Conservation (phyloP, 1,140 invertebrate genomes). For the Streblospio benedicti region DNA sequence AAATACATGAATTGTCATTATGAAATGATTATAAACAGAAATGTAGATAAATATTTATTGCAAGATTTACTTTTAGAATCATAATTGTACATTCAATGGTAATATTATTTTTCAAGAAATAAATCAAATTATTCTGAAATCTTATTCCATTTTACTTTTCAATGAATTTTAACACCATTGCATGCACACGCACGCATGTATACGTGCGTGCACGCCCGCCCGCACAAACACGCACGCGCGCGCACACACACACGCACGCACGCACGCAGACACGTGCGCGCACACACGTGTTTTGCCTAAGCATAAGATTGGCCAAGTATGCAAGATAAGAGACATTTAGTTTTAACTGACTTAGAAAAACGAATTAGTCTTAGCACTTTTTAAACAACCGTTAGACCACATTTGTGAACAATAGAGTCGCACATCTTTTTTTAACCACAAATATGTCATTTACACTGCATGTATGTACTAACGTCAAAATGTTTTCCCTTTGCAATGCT, state of each 20-base stretch:
- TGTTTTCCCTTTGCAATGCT: no score
- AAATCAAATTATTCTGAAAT: background rate
- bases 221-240: background rate
- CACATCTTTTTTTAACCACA: no score
- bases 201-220: background rate
- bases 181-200: background rate
- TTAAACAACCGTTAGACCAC: no score
- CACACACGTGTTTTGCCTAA: no score
- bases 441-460: no score
- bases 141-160: no score
- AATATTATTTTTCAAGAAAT: background rate
- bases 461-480: no score
- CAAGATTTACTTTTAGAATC: background rate
- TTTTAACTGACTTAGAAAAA: no score
- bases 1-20: background rate
- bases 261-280: slow-evolving; percentile 1
- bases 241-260: background rate
- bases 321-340: no score
- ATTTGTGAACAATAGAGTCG: no score
- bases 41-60: background rate
- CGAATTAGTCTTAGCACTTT: no score
- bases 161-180: background rate
- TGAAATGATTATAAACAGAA: background rate
- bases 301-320: no score
- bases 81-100: background rate